Percentiles rank a stretch among this genome's conserved stretches.
Conservation (phyloP, 2,113 vertebrate species). For the Propithecus coquereli region DNA sequence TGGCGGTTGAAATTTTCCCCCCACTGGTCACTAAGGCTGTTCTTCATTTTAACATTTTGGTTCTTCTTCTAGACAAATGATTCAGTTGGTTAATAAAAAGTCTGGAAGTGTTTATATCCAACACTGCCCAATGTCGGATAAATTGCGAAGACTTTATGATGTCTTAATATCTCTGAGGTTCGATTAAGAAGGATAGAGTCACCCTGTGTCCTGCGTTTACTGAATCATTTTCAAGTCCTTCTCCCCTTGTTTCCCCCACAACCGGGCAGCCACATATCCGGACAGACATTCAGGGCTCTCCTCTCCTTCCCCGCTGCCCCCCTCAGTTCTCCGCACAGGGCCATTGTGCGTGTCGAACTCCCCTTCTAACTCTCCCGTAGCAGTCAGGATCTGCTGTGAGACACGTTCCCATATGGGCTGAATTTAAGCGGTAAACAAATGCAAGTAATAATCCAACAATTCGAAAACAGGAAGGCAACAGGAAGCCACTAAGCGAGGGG, state of each 20-base stretch:
- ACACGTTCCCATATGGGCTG: accelerated
- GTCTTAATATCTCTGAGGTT: background rate
- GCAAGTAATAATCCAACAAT: accelerated
- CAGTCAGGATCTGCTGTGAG: background rate
- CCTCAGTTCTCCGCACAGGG: background rate
- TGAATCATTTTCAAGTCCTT: accelerated
- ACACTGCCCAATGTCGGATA: accelerated
- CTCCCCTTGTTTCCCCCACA: accelerated
- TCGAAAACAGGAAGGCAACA: accelerated
- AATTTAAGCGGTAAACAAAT: background rate
- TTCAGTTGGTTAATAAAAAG: background rate
- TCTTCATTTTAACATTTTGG: background rate
- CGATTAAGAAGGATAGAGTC: background rate
- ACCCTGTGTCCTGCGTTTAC: background rate
- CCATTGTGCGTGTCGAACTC: accelerated
- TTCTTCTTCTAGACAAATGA: background rate
- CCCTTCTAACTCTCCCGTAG: background rate
- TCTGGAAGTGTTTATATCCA: background rate
- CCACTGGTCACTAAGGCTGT: accelerated
- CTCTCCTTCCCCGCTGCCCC: background rate
- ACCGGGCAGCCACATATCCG: accelerated
- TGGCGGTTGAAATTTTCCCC: background rate
- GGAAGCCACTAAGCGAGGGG: background rate
- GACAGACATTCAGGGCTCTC: accelerated
- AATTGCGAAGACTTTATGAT: background rate